Conservation (phyloP, 1,140 invertebrate species). For the Drosophila subobscura region DNA sequence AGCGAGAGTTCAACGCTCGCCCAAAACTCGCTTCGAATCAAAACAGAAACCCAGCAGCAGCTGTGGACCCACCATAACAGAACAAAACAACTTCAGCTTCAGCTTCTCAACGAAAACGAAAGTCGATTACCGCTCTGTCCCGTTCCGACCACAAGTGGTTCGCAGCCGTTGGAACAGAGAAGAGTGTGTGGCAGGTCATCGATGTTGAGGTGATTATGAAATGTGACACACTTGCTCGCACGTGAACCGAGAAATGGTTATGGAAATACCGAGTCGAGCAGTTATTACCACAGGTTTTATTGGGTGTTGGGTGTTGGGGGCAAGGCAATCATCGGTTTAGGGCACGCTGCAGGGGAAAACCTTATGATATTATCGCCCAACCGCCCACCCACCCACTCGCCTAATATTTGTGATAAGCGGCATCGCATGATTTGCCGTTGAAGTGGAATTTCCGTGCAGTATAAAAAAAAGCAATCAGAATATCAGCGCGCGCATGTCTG, state of each 20-base stretch:
- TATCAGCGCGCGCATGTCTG: too few species aligned
- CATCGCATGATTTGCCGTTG: background rate
- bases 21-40: conserved; percentile 12
- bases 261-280: conserved; percentile 4
- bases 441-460: background rate
- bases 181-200: conserved; percentile 32
- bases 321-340: conserved; percentile 22
- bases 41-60: conserved; percentile 22
- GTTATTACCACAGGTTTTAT: conserved; percentile 17
- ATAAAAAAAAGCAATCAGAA: too few species aligned
- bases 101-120: conserved; percentile 67
- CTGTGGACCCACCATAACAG: conserved; percentile 16
- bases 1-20: conserved; percentile 52
- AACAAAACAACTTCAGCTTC: conserved; percentile 28
- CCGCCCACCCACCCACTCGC: conserved; percentile 17
- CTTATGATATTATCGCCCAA: conserved; percentile 34
- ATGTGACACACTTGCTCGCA: conserved; percentile 40
- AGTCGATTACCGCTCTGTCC: conserved; percentile 15
- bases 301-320: conserved; percentile 8
- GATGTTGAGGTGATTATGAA: conserved; percentile 55
- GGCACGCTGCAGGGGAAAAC: conserved; percentile 17
- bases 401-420: conserved; percentile 24
- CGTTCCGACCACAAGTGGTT: conserved; percentile 52
- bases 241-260: background rate
- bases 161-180: conserved; percentile 14